phyloP scores from a whole-genome alignment of 2,888 invertebrate genomes.

The Temnothorax rugatulus region DNA sequence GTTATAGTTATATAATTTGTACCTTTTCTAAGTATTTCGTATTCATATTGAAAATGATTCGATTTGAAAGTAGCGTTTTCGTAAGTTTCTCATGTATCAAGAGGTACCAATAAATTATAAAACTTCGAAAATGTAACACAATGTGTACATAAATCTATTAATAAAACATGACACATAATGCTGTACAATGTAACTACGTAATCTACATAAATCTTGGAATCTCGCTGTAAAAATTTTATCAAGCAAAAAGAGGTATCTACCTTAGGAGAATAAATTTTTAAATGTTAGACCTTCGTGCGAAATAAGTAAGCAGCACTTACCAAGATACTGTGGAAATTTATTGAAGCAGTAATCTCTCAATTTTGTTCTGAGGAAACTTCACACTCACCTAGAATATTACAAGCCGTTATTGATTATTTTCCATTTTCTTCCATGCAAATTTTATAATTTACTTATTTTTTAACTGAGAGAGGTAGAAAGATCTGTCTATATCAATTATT shows the following conservation, averaged over 20 bases:
- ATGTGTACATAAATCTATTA: slow-evolving; percentile 24
- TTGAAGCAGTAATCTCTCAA: slow-evolving; percentile 5
- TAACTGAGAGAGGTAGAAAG: neutral
- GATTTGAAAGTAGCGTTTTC: neutral
- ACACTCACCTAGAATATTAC: neutral
- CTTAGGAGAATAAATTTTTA: slow-evolving; percentile 32
- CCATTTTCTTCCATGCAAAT: neutral
- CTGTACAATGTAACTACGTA: slow-evolving; percentile 2
- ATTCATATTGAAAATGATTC: neutral
- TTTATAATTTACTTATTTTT: neutral
- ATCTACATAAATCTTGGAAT: slow-evolving; percentile 30
- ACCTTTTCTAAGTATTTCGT: neutral
- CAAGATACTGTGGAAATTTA: slow-evolving; percentile 23
- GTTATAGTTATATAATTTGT: neutral
- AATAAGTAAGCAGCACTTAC: slow-evolving; percentile 49
- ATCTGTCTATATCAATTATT: neutral
- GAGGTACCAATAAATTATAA: neutral
- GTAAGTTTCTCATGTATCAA: neutral
- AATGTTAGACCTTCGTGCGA: slow-evolving; percentile 4
- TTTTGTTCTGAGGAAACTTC: slow-evolving; percentile 22
- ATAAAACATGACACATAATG: slow-evolving; percentile 16
- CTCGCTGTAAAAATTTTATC: slow-evolving; percentile 30
- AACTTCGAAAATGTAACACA: neutral
- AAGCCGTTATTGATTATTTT: neutral
- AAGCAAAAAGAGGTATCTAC: slow-evolving; percentile 19